Evolutionary conservation across 2,797 vertebrate species (phyloP), one percentile per base, ranked within the genome.

Genomic region (Syngnathus acus): DNA sequence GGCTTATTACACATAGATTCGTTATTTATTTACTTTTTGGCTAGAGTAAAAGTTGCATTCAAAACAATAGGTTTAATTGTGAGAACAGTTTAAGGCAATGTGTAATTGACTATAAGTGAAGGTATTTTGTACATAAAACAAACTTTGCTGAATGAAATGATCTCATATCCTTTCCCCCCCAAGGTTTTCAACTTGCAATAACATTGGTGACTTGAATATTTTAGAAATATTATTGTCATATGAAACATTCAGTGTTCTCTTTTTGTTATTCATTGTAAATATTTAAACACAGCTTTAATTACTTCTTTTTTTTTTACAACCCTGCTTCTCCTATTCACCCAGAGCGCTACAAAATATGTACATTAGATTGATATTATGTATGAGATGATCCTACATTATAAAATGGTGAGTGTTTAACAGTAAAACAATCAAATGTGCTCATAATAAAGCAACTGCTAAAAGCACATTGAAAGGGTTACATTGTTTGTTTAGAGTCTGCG

Each of bases 401-500:
- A 7, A 62, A 26, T 26, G 6, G 42, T 9, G 21, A 45, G 5
- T 26, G 47, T 45, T 60, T 9, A 32, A 32, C 32, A 39, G 9
- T n/a, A 39, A 62, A 23, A 10, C 5, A 19, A 54, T 54, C 5
- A 23, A 54, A 26, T 23, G 8, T n/a, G 38, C 19, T n/a, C 9
- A 39, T 26, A 62, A 23, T 45, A 19, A 59, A 16, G 57, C 9
- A 39, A 6, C 6, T 16, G 13, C 23, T 45, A 26, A 62, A 43
- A 43, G n/a, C 39, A 6, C 40, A 43, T 45, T 45, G 13, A n/a
- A 23, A 43, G 40, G 21, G 21, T 14, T 62, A 62, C 21, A 43
- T 26, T 4, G 40, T 43, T 55, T 54, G 54, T 76, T 72, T 73
- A 43, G n/a, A 23, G 40, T 45, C 40, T 16, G 21, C 60, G 26